These are phyloP conservation scores for Apamea monoglypha DNA, from an alignment of 2,888 invertebrate species.

Conservation along the genomic window DNA sequence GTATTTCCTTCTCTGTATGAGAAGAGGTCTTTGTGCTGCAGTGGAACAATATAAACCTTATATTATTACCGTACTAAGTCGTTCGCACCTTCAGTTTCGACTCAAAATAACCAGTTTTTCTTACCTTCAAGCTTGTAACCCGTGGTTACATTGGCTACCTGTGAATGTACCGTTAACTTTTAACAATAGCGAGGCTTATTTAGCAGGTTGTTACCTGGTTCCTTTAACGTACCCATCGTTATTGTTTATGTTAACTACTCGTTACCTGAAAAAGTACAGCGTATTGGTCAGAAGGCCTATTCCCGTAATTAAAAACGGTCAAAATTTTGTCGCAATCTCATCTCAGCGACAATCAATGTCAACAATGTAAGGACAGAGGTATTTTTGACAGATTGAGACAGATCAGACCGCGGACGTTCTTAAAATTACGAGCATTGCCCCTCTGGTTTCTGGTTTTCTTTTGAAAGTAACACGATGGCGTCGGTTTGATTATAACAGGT, in stretches of 20 bases:
- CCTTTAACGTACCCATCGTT: neutral
- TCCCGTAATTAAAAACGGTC: neutral
- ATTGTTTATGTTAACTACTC: neutral
- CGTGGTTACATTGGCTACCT: constrained; percentile 8
- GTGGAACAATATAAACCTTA: neutral
- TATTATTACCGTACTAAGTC: neutral
- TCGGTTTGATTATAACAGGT: constrained; percentile 2
- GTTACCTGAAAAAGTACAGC: neutral
- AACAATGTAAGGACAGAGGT: neutral
- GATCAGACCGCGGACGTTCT: neutral
- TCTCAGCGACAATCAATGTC: neutral
- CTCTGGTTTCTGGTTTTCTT: neutral
- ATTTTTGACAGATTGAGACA: neutral
- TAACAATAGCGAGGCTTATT: constrained; percentile 12
- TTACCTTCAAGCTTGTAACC: neutral
- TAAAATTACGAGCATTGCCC: neutral
- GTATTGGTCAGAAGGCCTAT: neutral
- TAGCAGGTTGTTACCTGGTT: neutral
- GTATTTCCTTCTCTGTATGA: neutral
- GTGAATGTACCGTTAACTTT: constrained; percentile 25
- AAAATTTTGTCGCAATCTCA: neutral
- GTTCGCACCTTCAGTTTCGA: constrained; percentile 3
- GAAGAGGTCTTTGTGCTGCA: neutral
- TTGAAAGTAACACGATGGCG: neutral
- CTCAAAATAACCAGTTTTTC: constrained; percentile 31